These are phyloP conservation scores for Leiothrix lutea DNA, from an alignment of 2,113 vertebrate genomes.

Conservation along the genomic window DNA sequence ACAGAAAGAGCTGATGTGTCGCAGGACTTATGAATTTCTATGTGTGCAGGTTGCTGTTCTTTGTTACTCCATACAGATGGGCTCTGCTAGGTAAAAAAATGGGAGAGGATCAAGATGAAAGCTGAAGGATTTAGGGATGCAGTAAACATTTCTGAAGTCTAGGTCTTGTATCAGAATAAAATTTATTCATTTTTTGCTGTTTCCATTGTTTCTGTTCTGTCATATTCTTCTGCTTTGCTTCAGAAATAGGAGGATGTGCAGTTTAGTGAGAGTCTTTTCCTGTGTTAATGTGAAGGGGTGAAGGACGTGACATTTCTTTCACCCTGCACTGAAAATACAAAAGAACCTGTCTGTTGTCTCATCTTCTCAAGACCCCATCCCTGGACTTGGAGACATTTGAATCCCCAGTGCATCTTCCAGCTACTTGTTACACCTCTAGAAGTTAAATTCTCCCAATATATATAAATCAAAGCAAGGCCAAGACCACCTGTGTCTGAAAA, in stretches of 20 bases:
- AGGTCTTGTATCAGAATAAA: background rate
- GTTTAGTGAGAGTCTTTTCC: background rate
- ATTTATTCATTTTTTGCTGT: background rate
- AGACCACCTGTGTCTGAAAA: background rate
- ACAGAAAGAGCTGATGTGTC: background rate
- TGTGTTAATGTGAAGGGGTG: background rate
- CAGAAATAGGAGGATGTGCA: background rate
- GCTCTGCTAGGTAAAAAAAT: background rate
- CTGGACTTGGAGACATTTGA: background rate
- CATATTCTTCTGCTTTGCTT: background rate
- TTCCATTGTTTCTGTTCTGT: background rate
- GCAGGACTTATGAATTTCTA: background rate
- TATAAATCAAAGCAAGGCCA: background rate
- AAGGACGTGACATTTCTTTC: background rate
- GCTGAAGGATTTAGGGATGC: background rate
- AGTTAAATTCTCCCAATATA: background rate
- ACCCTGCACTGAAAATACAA: background rate
- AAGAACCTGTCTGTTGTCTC: background rate
- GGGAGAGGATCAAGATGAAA: background rate
- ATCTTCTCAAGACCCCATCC: background rate
- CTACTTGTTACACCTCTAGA: background rate
- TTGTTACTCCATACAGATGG: background rate
- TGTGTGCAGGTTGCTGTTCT: background rate
- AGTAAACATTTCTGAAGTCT: background rate
- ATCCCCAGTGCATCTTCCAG: background rate